Evolutionary conservation across 1,140 invertebrate genomes (phyloP).

Genomic region (Solenopsis fugax): DNA sequence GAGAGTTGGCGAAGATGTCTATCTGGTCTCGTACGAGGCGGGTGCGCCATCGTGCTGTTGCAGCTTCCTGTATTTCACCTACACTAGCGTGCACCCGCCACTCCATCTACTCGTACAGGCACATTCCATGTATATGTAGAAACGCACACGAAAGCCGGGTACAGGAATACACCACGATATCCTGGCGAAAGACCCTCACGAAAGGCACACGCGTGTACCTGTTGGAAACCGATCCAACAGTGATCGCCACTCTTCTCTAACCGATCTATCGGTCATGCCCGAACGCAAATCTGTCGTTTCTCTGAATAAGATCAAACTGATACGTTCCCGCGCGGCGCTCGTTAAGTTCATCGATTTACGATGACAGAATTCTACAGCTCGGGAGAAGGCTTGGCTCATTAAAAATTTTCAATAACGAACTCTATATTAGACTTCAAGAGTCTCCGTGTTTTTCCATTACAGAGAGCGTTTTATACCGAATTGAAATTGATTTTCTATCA

Average conservation of each 20-base stretch:
- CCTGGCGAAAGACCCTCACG: slow-evolving; percentile 30
- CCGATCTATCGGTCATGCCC: slow-evolving; percentile 59
- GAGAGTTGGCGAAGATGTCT: slow-evolving; percentile 80
- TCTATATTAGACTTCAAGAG: not conserved
- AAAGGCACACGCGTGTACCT: slow-evolving; percentile 64
- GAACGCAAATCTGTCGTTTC: slow-evolving; percentile 67
- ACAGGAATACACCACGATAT: slow-evolving; percentile 34
- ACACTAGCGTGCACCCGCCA: slow-evolving; percentile 51
- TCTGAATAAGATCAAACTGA: slow-evolving; percentile 29
- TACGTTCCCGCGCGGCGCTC: not conserved
- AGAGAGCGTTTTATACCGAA: not conserved
- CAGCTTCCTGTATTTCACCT: slow-evolving; percentile 76
- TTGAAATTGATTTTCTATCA: slow-evolving; percentile 31
- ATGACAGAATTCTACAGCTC: not conserved
- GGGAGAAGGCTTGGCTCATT: not conserved
- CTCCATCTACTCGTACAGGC: slow-evolving; percentile 26
- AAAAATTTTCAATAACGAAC: slow-evolving; percentile 33
- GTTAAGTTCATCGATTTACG: slow-evolving; percentile 14
- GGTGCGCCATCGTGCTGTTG: slow-evolving; percentile 70
- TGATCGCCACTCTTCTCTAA: slow-evolving; percentile 62
- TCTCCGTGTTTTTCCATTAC: not conserved
- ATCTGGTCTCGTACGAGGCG: slow-evolving; percentile 78
- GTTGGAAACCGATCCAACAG: slow-evolving; percentile 69
- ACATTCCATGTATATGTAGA: not conserved
- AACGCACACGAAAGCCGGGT: slow-evolving; percentile 16